Evolutionary conservation across 2,113 vertebrate genomes (phyloP), one percentile per base, ranked within the genome.

Genomic region (Mola mola): DNA sequence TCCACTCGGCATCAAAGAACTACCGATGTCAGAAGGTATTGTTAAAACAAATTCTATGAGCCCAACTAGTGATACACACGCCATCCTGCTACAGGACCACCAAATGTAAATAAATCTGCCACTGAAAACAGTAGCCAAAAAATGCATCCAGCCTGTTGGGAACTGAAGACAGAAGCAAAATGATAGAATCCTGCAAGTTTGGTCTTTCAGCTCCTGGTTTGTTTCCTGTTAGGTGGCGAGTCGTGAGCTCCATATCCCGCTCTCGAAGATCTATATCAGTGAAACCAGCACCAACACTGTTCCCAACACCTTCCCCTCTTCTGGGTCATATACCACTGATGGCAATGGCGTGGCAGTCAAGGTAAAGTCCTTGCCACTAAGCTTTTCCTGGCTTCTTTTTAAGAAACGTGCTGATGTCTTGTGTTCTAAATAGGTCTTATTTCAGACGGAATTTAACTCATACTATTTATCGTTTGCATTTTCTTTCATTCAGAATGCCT

Each of bases 311-410:
- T 79, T 84, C 12, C 89, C 91, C 0, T 93, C 94, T 0, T 94
- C 56, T 0, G 95, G 91, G 0, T 98, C 96, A 59, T 78, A 91
- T 2, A 93, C 96, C 1, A 94, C 95, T 0, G 96, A 97, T 6
- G 90, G 92, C 81, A 97, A 95, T 2, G 95, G 95, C 70, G 94
- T 94, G 92, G 95, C 95, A 0, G 92, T 96, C 53, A 93, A 94
- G 94, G 95, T 96, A 1, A 22, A 1, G n/a, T 16, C 47, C 2
- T 1, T 51, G 6, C 9, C 2, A 0, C 19, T n/a, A n/a, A n/a
- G n/a, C n/a, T n/a, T n/a, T n/a, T 55, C 10, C 15, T 19, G 12
- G 10, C 26, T 5, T 7, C 12, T 40, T 29, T 3, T 40, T 19
- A 17, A 1, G 4, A 1, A 11, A 9, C 11, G 13, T 0, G n/a